A percentile compares a stretch with the other conserved stretches of the same genome.
These are phyloP conservation scores for Gandaritis pyraliata DNA, from an alignment of 2,888 invertebrate genomes.

Conservation along the genomic window DNA sequence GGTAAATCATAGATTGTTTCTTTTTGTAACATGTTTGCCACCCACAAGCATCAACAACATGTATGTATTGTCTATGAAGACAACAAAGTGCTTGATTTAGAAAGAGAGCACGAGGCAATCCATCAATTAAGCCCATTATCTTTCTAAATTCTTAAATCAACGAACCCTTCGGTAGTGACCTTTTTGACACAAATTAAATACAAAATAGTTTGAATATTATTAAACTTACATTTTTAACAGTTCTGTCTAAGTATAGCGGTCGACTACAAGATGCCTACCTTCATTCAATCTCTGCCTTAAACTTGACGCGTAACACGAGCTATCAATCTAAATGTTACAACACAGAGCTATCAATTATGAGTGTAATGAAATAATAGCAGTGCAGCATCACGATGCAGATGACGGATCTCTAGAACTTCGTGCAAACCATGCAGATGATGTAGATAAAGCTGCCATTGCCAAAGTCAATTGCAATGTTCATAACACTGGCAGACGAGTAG, in stretches of 20 bases:
- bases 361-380: constrained; percentile 75
- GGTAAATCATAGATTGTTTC: constrained; percentile 51
- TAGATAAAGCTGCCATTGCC: constrained; percentile 39
- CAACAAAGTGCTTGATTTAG: neutral
- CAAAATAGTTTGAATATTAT: too few relatives aligned
- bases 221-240: too few relatives aligned
- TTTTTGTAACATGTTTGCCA: constrained; percentile 53
- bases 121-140: neutral
- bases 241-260: neutral
- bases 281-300: constrained; percentile 22
- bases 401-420: constrained; percentile 43
- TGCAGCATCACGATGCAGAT: constrained; percentile 64
- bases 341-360: constrained; percentile 77
- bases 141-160: neutral
- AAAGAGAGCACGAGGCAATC: constrained; percentile 1
- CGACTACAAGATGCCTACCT: neutral
- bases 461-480: constrained; percentile 32
- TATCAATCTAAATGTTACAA: constrained; percentile 73
- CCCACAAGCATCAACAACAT: constrained; percentile 48
- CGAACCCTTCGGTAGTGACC: neutral
- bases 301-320: constrained; percentile 69
- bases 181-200: too few relatives aligned
- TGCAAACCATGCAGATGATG: constrained; percentile 34
- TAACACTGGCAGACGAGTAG: neutral
- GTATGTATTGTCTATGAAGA: neutral